Evolutionary conservation across 2,888 invertebrate species (phyloP), one percentile per base, ranked within the genome.

Genomic region (Romanomermis culicivorax): DNA sequence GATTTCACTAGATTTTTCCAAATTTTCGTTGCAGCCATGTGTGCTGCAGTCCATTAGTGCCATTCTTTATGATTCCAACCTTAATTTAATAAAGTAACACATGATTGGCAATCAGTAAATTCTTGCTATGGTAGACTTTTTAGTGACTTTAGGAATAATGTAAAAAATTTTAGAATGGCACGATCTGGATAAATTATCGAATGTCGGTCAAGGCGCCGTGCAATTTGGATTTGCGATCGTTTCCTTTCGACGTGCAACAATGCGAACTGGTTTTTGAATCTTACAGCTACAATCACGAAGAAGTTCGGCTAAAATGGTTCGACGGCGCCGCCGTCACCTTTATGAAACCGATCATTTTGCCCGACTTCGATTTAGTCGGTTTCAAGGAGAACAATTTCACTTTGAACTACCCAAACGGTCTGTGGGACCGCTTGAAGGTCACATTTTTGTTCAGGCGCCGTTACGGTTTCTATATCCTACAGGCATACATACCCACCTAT

Each of bases 381-480:
- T 11, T 45, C 23, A 23, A 11, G 23, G 36, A 11, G 17, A 36
- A 59, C n/a, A 59, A 63, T 26, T 61, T 61, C 42, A 62, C 56
- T 1, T 36, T 64, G 4, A 53, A 60, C 7, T 66, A 64, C 55
- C 66, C 65, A 29, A 65, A 65, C 54, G 65, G 65, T 2, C 27
- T 29, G 26, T 49, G 50, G 50, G 50, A 49, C 20, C 50, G 29
- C 11, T 20, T 49, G 14, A 51, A 60, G 59, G 67, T 62, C 20
- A 60, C 60, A 4, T 67, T 67, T 58, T 64, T 65, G n/a, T 67
- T 67, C 60, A 66, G 65, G 53, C 61, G 67, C 7, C 61, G 67
- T 23, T 67, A 68, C 59, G 67, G 67, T 3, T 67, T 66, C 59
- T 67, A 67, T 58, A 67, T 67, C 30, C 62, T 67, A 50, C 67